Base-by-base conservation (phyloP, 2,888 invertebrate genomes). In the Dione juno region DNA sequence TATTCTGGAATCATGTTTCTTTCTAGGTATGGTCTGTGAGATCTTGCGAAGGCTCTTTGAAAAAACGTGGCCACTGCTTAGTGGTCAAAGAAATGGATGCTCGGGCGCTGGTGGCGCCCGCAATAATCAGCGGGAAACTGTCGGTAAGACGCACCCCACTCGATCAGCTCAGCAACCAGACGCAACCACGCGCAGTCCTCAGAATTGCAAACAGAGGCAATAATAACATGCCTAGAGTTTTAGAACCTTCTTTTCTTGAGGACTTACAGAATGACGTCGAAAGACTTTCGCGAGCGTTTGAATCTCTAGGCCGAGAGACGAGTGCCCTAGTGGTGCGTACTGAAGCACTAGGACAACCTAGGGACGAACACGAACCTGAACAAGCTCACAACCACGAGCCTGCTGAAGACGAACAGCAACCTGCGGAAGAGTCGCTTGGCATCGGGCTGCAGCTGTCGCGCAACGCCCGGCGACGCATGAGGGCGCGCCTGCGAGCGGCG, bases 21-120 rank as follows among this genome's bases (percentile, higher is more conserved):
- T 45, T 37, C 21, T 79, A 93, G 92, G 92, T 90, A 14, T 90
- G 89, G 89, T 91, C 92, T 1, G 92, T 92, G 43, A 82, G 89
- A 77, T 86, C 90, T 8, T 93, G 92, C 76, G 92, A 92, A 77
- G 92, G 92, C 0, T 82, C 88, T n/a, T 80, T 93, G 19, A 91
- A 88, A 77, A 90, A 88, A 78, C 87, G 90, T 43, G 88, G 87
- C 0, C 90, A 88, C 75, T 89, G 89, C 71, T 77, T 93, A 67
- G 65, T 80, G n/a, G 86, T 91, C 67, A 81, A 72, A 16, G 91
- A 88, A 0, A 45, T 75, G 21, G 88, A 92, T 72, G 91, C 89
- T 14, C 82, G 81, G 43, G 90, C 90, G 0, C 76, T 93, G 63
- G 79, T 83, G 8, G 80, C 88, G 21, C 84, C 87, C 0, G 77